Evolutionary conservation across 2,113 vertebrate species (phyloP).

Genomic region (Poeciliopsis occidentalis): DNA sequence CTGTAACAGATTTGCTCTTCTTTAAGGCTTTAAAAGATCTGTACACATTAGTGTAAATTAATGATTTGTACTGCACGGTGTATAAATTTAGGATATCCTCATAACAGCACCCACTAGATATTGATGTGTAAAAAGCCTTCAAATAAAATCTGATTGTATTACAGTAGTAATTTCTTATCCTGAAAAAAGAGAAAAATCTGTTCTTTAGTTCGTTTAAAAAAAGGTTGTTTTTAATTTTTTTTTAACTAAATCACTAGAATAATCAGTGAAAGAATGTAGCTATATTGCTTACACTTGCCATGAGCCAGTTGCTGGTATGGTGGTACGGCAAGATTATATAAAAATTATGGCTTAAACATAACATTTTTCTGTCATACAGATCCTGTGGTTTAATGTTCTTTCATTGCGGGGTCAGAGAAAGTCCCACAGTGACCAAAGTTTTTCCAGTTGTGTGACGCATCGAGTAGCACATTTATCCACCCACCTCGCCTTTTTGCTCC

Average conservation of each 20-base stretch:
- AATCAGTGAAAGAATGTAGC: too few relatives aligned
- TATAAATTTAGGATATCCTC: background rate
- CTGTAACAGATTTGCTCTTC: background rate
- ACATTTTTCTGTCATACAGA: background rate
- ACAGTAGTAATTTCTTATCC: background rate
- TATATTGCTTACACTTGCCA: background rate
- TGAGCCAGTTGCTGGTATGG: background rate
- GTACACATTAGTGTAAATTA: background rate
- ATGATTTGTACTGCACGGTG: background rate
- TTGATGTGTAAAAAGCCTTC: background rate
- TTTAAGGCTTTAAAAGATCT: background rate
- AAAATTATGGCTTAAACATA: background rate
- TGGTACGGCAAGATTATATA: background rate
- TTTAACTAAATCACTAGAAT: too few relatives aligned
- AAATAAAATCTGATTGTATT: background rate
- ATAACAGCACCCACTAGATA: background rate
- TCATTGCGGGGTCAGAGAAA: background rate
- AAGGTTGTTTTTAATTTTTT: too few relatives aligned
- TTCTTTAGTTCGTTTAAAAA: too few relatives aligned
- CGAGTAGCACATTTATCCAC: background rate
- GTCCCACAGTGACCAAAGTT: background rate
- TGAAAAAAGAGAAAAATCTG: too few relatives aligned
- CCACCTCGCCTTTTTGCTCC: background rate
- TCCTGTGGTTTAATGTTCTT: background rate
- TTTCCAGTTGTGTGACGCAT: background rate